Percentiles rank a stretch among this genome's conserved stretches.
Conservation (phyloP, 2,113 vertebrate genomes). For the Embiotoca jacksoni region DNA sequence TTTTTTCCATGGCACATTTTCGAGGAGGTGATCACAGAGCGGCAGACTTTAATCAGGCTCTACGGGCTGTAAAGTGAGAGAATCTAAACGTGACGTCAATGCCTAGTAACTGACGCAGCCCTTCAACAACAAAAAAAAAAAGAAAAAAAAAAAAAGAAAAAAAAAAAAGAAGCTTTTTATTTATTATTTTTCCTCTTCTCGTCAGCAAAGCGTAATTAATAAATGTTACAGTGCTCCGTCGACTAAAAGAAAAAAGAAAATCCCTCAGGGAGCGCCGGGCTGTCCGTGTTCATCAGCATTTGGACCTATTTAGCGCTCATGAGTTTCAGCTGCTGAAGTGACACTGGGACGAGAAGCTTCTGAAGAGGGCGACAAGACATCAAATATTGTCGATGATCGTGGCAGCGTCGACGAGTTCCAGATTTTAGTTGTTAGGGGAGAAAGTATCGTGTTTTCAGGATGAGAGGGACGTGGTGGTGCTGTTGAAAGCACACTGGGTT, state of each 20-base stretch:
- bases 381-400: slow-evolving; percentile 56
- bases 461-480: slow-evolving; percentile 69
- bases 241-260: slow-evolving; percentile 52
- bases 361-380: slow-evolving; percentile 72
- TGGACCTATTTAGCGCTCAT: slow-evolving; percentile 59
- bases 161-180: slow-evolving; percentile 85
- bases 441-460: slow-evolving; percentile 80
- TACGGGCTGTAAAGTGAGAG: slow-evolving; percentile 96
- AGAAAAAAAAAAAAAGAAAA: slow-evolving; percentile 71
- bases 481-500: slow-evolving; percentile 74
- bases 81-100: slow-evolving; percentile 88
- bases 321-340: slow-evolving; percentile 79
- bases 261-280: slow-evolving; percentile 28
- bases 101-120: slow-evolving; percentile 89
- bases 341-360: slow-evolving; percentile 65
- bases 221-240: slow-evolving; percentile 80
- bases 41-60: slow-evolving; percentile 90
- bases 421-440: slow-evolving; percentile 46
- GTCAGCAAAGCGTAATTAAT: slow-evolving; percentile 89
- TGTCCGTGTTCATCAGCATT: slow-evolving; percentile 53
- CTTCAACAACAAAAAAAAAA: slow-evolving; percentile 87
- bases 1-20: slow-evolving; percentile 55
- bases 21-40: slow-evolving; percentile 74
- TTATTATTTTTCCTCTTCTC: slow-evolving; percentile 80
- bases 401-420: slow-evolving; percentile 59